phyloP scores from a whole-genome alignment of 2,113 vertebrate species.

The Solenodon paradoxus region DNA sequence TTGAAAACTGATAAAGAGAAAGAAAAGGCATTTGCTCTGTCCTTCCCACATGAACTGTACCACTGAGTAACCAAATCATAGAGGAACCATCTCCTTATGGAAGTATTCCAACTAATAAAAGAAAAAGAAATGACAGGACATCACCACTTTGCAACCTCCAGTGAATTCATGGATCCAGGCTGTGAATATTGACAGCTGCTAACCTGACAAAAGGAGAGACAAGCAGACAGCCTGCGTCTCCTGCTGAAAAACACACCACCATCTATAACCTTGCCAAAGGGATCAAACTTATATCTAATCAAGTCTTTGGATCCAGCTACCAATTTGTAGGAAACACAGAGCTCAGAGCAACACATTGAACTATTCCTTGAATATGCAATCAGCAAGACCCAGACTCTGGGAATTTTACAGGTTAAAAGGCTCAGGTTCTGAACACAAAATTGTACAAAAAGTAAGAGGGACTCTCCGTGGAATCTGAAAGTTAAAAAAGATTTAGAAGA shows the following conservation, averaged over 20 bases:
- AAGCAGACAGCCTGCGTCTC: neutral
- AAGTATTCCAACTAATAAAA: conserved; percentile 37
- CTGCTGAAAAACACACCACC: neutral
- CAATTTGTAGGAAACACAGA: conserved; percentile 48
- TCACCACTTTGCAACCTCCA: neutral
- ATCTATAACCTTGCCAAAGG: conserved; percentile 40
- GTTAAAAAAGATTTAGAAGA: conserved; percentile 15
- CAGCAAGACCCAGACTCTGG: conserved; percentile 33
- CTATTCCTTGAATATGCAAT: conserved; percentile 51
- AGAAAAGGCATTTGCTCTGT: neutral
- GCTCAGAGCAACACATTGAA: conserved; percentile 24
- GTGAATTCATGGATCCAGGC: neutral
- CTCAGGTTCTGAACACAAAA: conserved; percentile 12
- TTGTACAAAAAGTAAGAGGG: neutral
- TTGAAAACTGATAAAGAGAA: conserved; percentile 22
- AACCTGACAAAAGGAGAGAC: neutral
- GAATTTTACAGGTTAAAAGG: conserved; percentile 10
- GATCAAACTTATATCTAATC: conserved; percentile 53
- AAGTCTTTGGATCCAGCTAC: conserved; percentile 43
- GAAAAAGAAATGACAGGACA: conserved; percentile 2
- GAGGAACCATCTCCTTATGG: conserved; percentile 6
- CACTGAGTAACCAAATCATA: neutral
- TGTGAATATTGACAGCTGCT: conserved; percentile 15
- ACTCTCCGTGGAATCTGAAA: neutral
- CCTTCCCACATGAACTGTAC: neutral